Percentiles rank a stretch among this genome's conserved stretches.
Evolutionary conservation across 2,113 vertebrate species (phyloP).

Genomic region (Heterotis niloticus): DNA sequence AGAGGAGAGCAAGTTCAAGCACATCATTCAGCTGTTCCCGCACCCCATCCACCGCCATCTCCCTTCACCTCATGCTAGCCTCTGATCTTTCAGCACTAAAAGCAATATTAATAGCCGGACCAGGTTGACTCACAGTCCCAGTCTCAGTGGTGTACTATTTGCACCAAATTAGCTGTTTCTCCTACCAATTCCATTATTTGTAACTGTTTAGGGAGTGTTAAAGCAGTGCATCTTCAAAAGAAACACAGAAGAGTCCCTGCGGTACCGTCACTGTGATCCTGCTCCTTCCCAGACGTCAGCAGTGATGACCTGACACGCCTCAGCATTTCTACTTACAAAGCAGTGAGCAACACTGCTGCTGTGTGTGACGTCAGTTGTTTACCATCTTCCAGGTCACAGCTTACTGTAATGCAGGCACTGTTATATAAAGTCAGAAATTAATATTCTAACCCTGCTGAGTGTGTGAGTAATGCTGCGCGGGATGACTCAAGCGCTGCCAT

Average conservation of each 20-base stretch:
- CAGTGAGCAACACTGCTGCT: slow-evolving; percentile 33
- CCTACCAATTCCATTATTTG: neutral
- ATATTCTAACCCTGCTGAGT: neutral
- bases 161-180: neutral
- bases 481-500: slow-evolving; percentile 8
- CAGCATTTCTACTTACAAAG: slow-evolving; percentile 7
- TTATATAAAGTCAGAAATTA: neutral
- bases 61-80: neutral
- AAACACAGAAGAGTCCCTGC: neutral
- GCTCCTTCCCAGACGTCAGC: slow-evolving; percentile 38
- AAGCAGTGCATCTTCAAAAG: neutral
- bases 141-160: no score
- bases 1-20: slow-evolving; percentile 27
- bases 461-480: slow-evolving; percentile 1
- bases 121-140: neutral
- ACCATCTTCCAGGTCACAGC: slow-evolving; percentile 51
- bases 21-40: neutral
- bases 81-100: neutral
- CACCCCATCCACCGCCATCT: neutral
- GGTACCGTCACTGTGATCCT: neutral
- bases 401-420: slow-evolving; percentile 37
- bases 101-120: no score
- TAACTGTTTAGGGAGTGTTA: neutral
- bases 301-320: slow-evolving; percentile 42
- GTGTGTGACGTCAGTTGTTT: slow-evolving; percentile 64